Conservation (phyloP, 2,888 invertebrate species). For the Molorchus minor region DNA sequence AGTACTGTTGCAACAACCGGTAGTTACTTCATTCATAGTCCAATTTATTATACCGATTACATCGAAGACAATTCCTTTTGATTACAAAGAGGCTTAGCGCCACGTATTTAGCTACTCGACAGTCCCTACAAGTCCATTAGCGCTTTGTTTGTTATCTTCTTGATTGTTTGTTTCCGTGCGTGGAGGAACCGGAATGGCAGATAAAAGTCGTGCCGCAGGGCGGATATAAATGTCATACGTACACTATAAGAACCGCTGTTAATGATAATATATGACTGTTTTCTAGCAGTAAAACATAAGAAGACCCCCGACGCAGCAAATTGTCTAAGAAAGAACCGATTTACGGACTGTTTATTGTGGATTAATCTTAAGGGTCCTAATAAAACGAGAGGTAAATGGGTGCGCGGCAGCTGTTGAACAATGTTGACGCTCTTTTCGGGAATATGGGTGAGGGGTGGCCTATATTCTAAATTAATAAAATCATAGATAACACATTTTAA, state of each 20-base stretch:
- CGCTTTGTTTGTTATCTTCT: slow-evolving; percentile 9
- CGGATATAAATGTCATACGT: background rate
- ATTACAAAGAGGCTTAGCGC: background rate
- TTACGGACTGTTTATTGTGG: too few species aligned
- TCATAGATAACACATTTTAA: too few species aligned
- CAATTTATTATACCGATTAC: slow-evolving; percentile 3
- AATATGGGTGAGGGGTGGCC: too few species aligned
- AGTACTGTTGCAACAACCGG: too few species aligned
- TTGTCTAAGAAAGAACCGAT: too few species aligned
- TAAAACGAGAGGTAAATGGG: too few species aligned
- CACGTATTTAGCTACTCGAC: slow-evolving; percentile 4
- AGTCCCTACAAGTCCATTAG: slow-evolving; percentile 7
- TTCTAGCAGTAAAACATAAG: background rate
- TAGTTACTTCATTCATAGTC: background rate
- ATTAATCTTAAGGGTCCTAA: too few species aligned
- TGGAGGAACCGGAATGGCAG: background rate
- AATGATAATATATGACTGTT: background rate
- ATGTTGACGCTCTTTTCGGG: too few species aligned
- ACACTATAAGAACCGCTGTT: too few species aligned
- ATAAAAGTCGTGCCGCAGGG: background rate
- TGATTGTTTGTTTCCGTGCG: slow-evolving; percentile 1
- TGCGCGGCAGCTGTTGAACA: too few species aligned
- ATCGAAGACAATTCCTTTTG: background rate
- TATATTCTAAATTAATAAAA: too few species aligned
- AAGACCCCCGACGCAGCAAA: too few species aligned